phyloP scores from a whole-genome alignment of 2,888 invertebrate genomes.

The Fissipunctia ypsillon region DNA sequence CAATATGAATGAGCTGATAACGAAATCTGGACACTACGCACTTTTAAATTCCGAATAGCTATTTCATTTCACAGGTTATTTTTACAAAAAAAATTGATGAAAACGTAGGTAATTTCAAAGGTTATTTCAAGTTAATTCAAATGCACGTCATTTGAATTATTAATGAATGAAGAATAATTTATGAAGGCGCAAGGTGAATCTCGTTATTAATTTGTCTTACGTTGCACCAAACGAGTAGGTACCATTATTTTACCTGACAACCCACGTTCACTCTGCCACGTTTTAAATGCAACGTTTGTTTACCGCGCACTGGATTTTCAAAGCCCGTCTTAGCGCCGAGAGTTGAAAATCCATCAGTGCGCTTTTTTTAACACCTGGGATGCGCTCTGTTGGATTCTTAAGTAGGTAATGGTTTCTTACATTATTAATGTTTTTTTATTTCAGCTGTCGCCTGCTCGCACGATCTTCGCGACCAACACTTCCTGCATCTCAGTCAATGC shows the following conservation, averaged over 20 bases:
- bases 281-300: not conserved
- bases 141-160: not conserved
- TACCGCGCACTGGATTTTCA: not conserved
- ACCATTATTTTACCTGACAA: not conserved
- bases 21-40: not conserved
- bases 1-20: not conserved
- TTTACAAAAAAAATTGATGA: not conserved
- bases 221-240: not conserved
- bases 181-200: slow-evolving; percentile 1
- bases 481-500: slow-evolving; percentile 96
- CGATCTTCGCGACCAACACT: slow-evolving; percentile 97
- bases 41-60: not conserved
- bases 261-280: not conserved
- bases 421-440: slow-evolving; percentile 52
- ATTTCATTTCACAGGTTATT: not conserved
- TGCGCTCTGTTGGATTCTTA: not conserved
- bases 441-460: slow-evolving; percentile 92
- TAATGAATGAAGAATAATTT: not conserved
- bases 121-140: not conserved
- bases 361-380: not conserved
- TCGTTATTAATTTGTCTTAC: not conserved
- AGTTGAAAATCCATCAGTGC: not conserved
- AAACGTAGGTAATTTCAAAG: not conserved
- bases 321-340: too few relatives aligned
- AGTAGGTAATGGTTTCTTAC: not conserved